Conservation (phyloP, 2,797 vertebrate species). For the Clamator glandarius region DNA sequence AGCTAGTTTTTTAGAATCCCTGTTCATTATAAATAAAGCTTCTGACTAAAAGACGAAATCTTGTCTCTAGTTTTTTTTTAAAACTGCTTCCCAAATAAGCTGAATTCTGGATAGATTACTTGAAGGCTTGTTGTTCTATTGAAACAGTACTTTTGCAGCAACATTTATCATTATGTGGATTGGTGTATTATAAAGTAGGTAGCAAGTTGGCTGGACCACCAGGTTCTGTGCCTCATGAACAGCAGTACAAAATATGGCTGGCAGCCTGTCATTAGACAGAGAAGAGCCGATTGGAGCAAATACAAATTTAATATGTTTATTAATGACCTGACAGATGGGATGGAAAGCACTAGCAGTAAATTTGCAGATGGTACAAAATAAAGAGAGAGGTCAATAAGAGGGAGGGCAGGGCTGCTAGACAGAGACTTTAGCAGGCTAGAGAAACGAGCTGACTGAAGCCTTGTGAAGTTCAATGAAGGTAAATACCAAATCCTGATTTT, state of each 20-base stretch:
- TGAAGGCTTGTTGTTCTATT: neutral
- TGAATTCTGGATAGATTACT: neutral
- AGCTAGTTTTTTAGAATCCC: neutral
- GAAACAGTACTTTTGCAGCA: neutral
- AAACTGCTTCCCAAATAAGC: neutral
- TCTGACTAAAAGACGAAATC: neutral
- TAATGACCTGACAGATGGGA: neutral
- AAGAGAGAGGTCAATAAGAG: neutral
- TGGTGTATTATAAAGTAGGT: neutral
- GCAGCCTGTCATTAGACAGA: neutral
- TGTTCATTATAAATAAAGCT: neutral
- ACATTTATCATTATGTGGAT: neutral
- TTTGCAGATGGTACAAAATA: neutral
- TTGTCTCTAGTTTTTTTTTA: neutral
- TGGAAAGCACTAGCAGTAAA: neutral
- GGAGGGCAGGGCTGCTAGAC: neutral
- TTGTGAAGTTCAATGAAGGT: neutral
- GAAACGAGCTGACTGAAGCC: neutral
- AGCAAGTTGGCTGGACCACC: neutral
- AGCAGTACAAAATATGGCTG: neutral
- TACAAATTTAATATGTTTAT: neutral
- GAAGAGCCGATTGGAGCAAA: neutral
- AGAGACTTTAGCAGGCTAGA: neutral
- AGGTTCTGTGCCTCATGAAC: neutral
- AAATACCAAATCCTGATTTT: neutral